A percentile compares a stretch with the other conserved stretches of the same genome.
phyloP scores from a whole-genome alignment of 1,140 invertebrate species.

The Chrysomallon squamiferum region DNA sequence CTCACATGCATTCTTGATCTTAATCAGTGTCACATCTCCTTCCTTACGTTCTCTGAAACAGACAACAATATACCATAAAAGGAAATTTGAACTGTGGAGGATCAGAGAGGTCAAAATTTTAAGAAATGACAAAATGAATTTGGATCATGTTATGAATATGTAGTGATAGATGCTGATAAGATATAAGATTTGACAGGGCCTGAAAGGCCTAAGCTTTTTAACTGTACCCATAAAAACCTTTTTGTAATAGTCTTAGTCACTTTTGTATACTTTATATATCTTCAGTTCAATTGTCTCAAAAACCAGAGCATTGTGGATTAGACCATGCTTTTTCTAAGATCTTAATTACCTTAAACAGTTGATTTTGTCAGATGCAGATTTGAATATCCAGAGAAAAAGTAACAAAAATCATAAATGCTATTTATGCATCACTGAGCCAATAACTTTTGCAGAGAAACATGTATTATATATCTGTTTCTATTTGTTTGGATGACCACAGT shows the following conservation, averaged over 20 bases:
- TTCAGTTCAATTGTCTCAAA: not conserved
- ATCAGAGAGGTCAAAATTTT: not conserved
- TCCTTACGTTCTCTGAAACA: not conserved
- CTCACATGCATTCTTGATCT: slow-evolving; percentile 1
- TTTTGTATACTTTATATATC: not conserved
- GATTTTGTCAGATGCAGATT: not conserved
- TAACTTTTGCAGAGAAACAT: too few relatives aligned
- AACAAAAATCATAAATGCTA: not conserved
- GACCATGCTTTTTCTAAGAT: not conserved
- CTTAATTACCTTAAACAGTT: not conserved
- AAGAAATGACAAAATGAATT: not conserved
- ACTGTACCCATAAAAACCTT: not conserved
- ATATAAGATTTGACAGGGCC: not conserved
- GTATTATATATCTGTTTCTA: too few relatives aligned
- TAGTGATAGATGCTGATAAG: not conserved
- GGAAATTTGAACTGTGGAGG: not conserved
- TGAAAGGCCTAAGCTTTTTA: not conserved
- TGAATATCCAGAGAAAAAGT: not conserved
- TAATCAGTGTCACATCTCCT: not conserved
- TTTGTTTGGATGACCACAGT: too few relatives aligned
- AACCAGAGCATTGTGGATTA: not conserved
- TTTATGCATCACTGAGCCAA: not conserved
- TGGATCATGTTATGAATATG: not conserved
- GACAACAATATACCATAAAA: not conserved
- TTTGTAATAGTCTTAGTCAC: not conserved